Conservation (phyloP, 92 coral and sea anemone species). For the Phenganax marumi region DNA sequence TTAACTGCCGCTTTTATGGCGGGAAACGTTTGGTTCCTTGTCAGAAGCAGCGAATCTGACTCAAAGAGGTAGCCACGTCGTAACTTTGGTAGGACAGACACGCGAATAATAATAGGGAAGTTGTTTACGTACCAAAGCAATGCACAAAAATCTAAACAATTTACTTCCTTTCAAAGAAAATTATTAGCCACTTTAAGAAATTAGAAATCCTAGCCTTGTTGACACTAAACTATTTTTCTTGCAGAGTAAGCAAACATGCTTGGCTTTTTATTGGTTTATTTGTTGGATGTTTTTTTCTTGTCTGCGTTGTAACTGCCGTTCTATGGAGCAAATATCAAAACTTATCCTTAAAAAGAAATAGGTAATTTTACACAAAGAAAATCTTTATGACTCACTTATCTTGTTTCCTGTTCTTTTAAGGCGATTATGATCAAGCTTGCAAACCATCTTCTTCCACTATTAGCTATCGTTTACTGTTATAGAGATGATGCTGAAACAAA, state of each 20-base stretch:
- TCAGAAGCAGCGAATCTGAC: background rate
- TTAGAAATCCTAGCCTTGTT: background rate
- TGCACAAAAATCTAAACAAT: background rate
- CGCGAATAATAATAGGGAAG: too few relatives aligned
- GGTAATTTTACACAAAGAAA: background rate
- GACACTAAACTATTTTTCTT: background rate
- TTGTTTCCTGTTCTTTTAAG: background rate
- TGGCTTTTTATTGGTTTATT: constrained; percentile 22
- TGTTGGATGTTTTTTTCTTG: constrained; percentile 1
- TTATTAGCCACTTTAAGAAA: too few relatives aligned
- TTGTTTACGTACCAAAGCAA: background rate
- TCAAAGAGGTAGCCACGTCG: background rate
- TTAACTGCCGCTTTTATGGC: constrained; percentile 23
- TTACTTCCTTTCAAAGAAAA: background rate
- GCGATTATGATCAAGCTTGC: background rate
- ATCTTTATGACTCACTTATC: background rate
- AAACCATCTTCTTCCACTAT: background rate
- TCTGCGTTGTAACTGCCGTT: constrained; percentile 2
- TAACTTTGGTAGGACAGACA: too few relatives aligned
- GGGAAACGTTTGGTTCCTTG: background rate
- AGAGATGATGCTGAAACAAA: background rate
- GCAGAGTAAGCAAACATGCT: background rate
- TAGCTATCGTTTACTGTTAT: background rate
- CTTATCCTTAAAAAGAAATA: background rate
- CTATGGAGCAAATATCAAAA: constrained; percentile 6